These are phyloP conservation scores for Erpornis zantholeuca DNA, from an alignment of 2,113 vertebrate genomes.

Conservation along the genomic window DNA sequence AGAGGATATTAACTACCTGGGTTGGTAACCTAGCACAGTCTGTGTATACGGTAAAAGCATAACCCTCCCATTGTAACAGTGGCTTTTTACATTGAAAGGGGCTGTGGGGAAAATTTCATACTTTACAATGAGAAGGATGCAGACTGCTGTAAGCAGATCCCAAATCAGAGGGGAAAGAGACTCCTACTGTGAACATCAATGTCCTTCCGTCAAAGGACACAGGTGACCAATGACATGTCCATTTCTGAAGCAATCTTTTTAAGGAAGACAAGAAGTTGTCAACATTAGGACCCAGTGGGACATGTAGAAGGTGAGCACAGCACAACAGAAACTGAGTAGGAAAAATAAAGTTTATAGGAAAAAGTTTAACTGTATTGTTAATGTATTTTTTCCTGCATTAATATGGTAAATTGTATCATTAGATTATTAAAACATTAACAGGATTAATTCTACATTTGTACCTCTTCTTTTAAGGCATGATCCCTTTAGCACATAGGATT, in stretches of 20 bases:
- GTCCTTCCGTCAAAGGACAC: background rate
- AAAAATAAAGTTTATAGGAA: background rate
- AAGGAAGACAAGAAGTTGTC: background rate
- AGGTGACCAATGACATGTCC: background rate
- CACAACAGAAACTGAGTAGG: background rate
- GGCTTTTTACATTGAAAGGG: background rate
- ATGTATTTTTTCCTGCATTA: background rate
- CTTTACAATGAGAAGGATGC: background rate
- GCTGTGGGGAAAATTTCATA: background rate
- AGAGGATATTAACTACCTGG: background rate
- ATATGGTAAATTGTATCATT: background rate
- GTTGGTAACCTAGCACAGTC: background rate
- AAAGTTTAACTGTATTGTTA: background rate
- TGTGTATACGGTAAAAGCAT: background rate
- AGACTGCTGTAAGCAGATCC: background rate
- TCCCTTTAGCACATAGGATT: background rate
- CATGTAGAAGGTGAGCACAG: background rate
- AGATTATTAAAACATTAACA: background rate
- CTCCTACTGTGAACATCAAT: background rate
- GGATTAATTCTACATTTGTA: background rate
- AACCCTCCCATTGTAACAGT: background rate
- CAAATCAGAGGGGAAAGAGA: background rate
- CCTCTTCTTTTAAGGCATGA: background rate
- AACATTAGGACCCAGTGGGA: background rate
- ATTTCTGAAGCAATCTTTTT: background rate